Percentiles rank a stretch among this genome's conserved stretches.
These are phyloP conservation scores for Euschistus heros DNA, from an alignment of 1,140 invertebrate species.

Conservation along the genomic window DNA sequence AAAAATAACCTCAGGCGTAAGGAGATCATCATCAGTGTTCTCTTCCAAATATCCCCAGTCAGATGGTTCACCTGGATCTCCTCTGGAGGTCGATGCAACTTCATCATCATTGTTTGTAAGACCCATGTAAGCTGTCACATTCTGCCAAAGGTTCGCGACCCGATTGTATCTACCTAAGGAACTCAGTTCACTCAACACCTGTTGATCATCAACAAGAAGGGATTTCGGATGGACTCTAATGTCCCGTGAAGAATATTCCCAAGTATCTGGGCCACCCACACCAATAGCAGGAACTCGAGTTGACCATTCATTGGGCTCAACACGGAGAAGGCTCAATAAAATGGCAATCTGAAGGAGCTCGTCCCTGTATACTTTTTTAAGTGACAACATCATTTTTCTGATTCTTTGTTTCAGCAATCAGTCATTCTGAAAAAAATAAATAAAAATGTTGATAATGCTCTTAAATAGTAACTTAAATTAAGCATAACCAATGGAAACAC, in stretches of 20 bases:
- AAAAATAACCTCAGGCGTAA: conserved; percentile 4
- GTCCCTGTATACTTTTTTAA: conserved; percentile 66
- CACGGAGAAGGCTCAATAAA: conserved; percentile 61
- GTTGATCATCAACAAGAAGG: conserved; percentile 53
- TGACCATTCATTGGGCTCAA: conserved; percentile 46
- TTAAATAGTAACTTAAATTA: too few relatives aligned
- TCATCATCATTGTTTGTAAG: conserved; percentile 40
- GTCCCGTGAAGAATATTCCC: conserved; percentile 37
- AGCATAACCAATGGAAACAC: too few relatives aligned
- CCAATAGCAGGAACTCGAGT: conserved; percentile 38
- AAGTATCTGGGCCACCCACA: conserved; percentile 42
- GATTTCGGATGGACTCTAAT: conserved; percentile 54
- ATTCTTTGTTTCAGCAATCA: background rate
- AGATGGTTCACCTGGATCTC: background rate
- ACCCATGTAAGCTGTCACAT: conserved; percentile 43
- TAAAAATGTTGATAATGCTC: background rate
- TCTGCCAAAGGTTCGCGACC: conserved; percentile 35
- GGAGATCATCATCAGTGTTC: background rate
- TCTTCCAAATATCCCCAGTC: background rate
- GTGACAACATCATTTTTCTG: conserved; percentile 46
- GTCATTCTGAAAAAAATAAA: conserved; percentile 4
- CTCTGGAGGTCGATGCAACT: conserved; percentile 21
- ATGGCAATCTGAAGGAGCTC: conserved; percentile 68
- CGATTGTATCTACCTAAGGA: conserved; percentile 47
- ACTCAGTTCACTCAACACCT: conserved; percentile 66